A percentile compares a stretch with the other conserved stretches of the same genome.
phyloP scores from a whole-genome alignment of 1,140 invertebrate species.

The Drosophila ironensis region DNA sequence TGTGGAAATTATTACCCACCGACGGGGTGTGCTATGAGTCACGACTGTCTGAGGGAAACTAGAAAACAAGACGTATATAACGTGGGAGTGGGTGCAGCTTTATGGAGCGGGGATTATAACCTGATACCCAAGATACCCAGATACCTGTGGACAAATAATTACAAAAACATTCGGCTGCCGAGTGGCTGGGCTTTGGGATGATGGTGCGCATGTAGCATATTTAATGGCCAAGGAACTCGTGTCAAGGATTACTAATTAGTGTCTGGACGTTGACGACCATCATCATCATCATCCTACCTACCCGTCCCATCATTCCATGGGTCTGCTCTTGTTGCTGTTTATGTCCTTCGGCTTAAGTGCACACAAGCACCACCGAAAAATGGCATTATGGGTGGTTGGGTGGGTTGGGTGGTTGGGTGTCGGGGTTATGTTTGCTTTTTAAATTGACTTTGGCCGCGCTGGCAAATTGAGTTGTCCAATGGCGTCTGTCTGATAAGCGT shows the following conservation, averaged over 20 bases:
- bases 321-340: constrained; percentile 43
- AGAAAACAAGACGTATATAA: background rate
- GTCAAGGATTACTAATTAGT: constrained; percentile 80
- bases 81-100: background rate
- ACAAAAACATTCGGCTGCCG: constrained; percentile 42
- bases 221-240: constrained; percentile 74
- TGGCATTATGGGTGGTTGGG: no score
- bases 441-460: constrained; percentile 67
- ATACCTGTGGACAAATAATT: constrained; percentile 78
- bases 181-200: no score
- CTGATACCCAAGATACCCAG: constrained; percentile 54
- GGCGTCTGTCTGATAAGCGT: constrained; percentile 55
- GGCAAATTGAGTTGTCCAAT: constrained; percentile 67
- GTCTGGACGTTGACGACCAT: constrained; percentile 72
- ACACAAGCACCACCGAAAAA: constrained; percentile 14
- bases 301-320: background rate
- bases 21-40: constrained; percentile 19
- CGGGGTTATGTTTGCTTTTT: constrained; percentile 66
- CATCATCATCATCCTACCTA: background rate
- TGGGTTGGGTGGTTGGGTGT: no score
- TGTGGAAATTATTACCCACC: constrained; percentile 1
- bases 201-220: constrained; percentile 66
- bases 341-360: constrained; percentile 61
- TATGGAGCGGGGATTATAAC: constrained; percentile 29
- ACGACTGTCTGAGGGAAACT: constrained; percentile 12